Evolutionary conservation across 1,140 invertebrate species (phyloP).

Genomic region (Drosophila prosaltans): DNA sequence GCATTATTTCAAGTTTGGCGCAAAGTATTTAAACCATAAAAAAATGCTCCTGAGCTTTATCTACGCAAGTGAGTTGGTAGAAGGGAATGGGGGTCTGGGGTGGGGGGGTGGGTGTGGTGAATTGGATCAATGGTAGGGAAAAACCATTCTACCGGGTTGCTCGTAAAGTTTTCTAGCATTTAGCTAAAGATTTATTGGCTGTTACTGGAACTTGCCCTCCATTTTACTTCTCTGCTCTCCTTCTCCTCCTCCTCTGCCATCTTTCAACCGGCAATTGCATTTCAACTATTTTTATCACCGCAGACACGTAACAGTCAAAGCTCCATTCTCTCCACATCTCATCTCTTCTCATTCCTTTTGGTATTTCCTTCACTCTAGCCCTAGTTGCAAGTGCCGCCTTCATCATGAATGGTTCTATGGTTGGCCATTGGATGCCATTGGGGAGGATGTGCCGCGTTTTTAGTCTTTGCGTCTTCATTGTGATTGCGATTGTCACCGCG

Average conservation of each 20-base stretch:
- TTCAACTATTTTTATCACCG: constrained; percentile 44
- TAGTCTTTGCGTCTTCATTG: constrained; percentile 17
- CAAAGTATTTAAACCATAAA: constrained; percentile 69
- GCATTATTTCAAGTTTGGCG: constrained; percentile 66
- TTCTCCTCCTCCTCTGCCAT: background rate
- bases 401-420: too few species aligned
- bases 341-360: constrained; percentile 3
- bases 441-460: constrained; percentile 7
- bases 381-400: too few species aligned
- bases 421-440: background rate
- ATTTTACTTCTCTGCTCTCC: background rate
- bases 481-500: constrained; percentile 44
- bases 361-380: constrained; percentile 16
- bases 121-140: constrained; percentile 18
- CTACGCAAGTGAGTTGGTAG: background rate
- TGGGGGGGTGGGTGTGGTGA: too few species aligned
- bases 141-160: constrained; percentile 50
- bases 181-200: constrained; percentile 63
- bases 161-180: constrained; percentile 61
- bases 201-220: constrained; percentile 40
- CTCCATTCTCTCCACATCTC: background rate
- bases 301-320: constrained; percentile 53
- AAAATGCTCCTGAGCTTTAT: constrained; percentile 25
- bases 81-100: background rate
- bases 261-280: background rate